Evolutionary conservation across 2,797 vertebrate species (phyloP).

Genomic region (Ataeniobius toweri): DNA sequence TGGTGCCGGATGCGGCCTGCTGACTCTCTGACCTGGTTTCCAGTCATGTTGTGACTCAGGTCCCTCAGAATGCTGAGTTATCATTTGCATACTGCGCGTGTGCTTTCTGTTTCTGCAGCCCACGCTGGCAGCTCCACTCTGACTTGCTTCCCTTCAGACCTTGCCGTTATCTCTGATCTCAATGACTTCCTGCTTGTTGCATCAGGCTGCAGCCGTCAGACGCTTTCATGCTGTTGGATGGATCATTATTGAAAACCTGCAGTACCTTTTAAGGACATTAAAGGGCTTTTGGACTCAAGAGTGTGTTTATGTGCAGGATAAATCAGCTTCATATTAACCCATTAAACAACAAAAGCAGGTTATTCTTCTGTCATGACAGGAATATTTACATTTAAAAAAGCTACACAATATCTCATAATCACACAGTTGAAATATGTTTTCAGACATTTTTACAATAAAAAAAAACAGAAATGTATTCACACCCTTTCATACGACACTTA

Average conservation of each 20-base stretch:
- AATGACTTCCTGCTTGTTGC: conserved; percentile 25
- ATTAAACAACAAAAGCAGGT: too few relatives aligned
- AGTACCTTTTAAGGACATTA: background rate
- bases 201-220: background rate
- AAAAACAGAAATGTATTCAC: too few relatives aligned
- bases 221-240: background rate
- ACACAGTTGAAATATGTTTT: too few relatives aligned
- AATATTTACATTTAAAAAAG: too few relatives aligned
- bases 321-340: background rate
- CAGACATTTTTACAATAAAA: too few relatives aligned
- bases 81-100: conserved; percentile 2
- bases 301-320: background rate
- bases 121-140: conserved; percentile 17
- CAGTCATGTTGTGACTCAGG: conserved; percentile 44
- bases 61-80: conserved; percentile 6
- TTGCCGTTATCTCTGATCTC: conserved; percentile 28
- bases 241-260: background rate
- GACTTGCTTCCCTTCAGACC: conserved; percentile 34
- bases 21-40: conserved; percentile 47
- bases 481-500: too few relatives aligned
- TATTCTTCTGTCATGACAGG: too few relatives aligned
- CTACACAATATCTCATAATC: too few relatives aligned
- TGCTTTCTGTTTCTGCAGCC: conserved; percentile 9
- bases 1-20: background rate
- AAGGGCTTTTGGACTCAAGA: background rate